Conservation (phyloP, 2,797 vertebrate genomes). For the Rhinoraja longicauda region DNA sequence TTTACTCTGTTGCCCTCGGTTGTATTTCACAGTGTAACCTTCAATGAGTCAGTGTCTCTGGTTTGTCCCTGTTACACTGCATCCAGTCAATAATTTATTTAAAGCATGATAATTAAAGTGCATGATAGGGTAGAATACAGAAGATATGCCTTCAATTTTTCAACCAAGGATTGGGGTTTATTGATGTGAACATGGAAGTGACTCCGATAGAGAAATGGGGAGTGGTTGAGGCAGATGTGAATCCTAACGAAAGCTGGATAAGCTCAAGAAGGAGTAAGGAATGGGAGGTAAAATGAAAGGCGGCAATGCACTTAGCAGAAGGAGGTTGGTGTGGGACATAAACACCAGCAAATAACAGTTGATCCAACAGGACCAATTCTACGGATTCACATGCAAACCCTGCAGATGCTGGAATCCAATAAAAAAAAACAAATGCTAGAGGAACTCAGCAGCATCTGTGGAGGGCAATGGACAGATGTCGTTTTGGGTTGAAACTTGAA, state of each 20-base stretch:
- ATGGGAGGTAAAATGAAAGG: not conserved
- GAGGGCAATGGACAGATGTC: too few relatives aligned
- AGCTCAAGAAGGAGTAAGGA: not conserved
- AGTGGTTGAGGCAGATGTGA: not conserved
- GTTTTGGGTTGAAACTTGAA: too few relatives aligned
- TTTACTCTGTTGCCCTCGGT: not conserved
- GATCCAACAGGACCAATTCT: too few relatives aligned
- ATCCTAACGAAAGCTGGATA: not conserved
- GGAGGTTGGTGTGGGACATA: not conserved
- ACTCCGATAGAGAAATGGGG: not conserved
- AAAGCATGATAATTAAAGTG: not conserved
- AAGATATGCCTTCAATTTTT: not conserved
- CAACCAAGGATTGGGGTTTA: too few relatives aligned
- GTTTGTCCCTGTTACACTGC: not conserved
- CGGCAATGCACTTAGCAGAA: not conserved
- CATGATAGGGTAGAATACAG: not conserved
- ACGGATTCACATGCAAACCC: too few relatives aligned
- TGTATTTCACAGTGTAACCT: not conserved
- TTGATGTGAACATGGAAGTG: not conserved
- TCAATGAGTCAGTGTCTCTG: not conserved
- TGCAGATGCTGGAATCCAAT: too few relatives aligned
- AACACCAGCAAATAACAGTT: not conserved
- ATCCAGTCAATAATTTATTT: not conserved
- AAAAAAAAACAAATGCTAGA: too few relatives aligned
- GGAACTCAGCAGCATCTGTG: too few relatives aligned